Conservation (phyloP, 2,113 vertebrate genomes). For the Podarcis cretensis region DNA sequence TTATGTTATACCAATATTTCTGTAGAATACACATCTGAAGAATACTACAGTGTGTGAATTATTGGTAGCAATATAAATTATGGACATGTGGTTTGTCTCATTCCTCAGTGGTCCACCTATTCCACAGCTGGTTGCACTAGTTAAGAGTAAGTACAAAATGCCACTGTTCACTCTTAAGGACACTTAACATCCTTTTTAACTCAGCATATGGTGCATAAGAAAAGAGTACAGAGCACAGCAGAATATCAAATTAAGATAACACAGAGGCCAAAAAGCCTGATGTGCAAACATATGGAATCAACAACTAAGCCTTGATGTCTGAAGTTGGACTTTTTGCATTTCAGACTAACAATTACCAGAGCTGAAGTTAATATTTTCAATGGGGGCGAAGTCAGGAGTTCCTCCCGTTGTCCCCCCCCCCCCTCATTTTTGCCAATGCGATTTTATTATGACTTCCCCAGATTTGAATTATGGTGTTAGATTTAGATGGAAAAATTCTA, state of each 20-base stretch:
- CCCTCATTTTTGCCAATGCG: background rate
- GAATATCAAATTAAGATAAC: background rate
- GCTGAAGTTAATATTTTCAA: background rate
- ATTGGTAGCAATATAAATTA: background rate
- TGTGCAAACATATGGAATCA: conserved; percentile 1
- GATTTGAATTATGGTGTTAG: background rate
- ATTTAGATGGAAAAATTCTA: background rate
- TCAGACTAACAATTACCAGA: background rate
- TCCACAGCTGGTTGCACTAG: background rate
- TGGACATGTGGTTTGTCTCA: background rate
- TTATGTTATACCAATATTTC: background rate
- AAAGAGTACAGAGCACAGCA: background rate
- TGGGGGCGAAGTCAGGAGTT: no score
- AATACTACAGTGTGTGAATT: background rate
- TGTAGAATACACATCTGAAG: background rate
- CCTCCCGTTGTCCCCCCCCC: background rate
- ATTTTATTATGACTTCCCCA: background rate
- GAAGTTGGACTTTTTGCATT: background rate
- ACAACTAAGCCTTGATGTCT: background rate
- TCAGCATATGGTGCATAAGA: background rate
- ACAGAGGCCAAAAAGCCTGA: background rate
- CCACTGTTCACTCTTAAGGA: background rate
- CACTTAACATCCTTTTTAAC: background rate
- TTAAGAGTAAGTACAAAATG: background rate
- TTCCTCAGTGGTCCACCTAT: background rate